Conservation (phyloP, 2,797 vertebrate species). For the Poecilia picta region DNA sequence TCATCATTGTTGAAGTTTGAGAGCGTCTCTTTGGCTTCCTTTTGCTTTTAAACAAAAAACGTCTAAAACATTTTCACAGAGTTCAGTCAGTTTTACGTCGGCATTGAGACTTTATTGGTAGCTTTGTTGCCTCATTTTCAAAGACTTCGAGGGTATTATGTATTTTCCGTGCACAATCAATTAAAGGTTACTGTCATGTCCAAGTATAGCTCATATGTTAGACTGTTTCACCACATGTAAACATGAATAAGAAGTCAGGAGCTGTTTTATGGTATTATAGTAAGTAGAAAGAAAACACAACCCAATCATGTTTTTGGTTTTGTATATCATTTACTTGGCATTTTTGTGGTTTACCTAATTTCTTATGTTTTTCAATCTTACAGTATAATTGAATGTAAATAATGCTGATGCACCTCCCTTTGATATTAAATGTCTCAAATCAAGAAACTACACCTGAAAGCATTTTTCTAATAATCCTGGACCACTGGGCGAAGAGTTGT, state of each 20-base stretch:
- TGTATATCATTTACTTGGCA: background rate
- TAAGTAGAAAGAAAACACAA: background rate
- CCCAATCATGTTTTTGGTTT: background rate
- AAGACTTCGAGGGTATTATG: background rate
- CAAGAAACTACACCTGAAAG: background rate
- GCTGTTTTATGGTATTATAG: background rate
- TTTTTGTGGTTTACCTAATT: background rate
- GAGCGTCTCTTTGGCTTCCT: background rate
- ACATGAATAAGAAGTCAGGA: background rate
- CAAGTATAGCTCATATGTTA: too few relatives aligned
- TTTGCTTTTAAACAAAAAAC: background rate
- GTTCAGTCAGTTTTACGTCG: background rate
- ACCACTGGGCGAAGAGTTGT: background rate
- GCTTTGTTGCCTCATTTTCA: background rate
- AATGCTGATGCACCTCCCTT: background rate
- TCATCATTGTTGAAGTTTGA: constrained; percentile 66
- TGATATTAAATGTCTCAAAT: background rate
- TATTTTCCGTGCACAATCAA: too few relatives aligned
- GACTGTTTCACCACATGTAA: background rate
- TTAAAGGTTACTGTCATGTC: too few relatives aligned
- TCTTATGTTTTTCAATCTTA: background rate
- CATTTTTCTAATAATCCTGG: background rate
- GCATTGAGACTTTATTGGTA: background rate
- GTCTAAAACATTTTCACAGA: background rate
- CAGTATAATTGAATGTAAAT: background rate